Evolutionary conservation across 2,888 invertebrate species (phyloP), one percentile per base, ranked within the genome.

Genomic region (Priocnemis perturbator): DNA sequence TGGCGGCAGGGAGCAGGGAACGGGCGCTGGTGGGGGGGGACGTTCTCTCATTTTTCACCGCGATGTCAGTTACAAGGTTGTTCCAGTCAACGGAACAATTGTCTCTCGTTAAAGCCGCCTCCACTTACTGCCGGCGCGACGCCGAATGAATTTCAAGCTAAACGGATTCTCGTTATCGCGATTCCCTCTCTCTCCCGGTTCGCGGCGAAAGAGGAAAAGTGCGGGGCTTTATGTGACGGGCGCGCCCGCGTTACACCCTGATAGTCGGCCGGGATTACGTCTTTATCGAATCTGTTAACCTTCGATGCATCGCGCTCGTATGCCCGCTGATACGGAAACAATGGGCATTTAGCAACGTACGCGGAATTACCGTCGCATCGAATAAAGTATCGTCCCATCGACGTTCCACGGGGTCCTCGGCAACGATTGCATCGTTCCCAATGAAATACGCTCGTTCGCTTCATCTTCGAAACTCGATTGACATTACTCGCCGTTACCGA

Each of bases 51-150:
- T 76, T 79, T 78, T 78, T 78, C 78, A 79, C 64, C 69, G 62
- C 64, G 63, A 78, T 64, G 78, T 78, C 78, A 74, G 77, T 76
- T 78, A 79, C 76, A 79, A 78, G 11, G 77, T 64, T 71, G 71
- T 74, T 79, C 74, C 67, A 69, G 64, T 71, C 67, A 67, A 68
- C 79, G 79, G 67, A 73, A 65, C 79, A 79, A 78, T 78, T 78
- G 79, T 79, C 79, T 79, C 64, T 71, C 73, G 62, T 69, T 57
- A 79, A 79, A 78, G 78, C 76, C 69, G 63, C 68, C 56, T 50
- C 50, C 50, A 37, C 62, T 65, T 58, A 67, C 61, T 64, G 53
- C 61, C 44, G 68, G 65, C 53, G 67, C 64, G 50, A 26, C 48
- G 47, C 47, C 19, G 67, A 64, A 64, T 64, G 64, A 77, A 69